These are phyloP conservation scores for Polia nebulosa DNA, from an alignment of 2,888 invertebrate genomes.

Conservation along the genomic window DNA sequence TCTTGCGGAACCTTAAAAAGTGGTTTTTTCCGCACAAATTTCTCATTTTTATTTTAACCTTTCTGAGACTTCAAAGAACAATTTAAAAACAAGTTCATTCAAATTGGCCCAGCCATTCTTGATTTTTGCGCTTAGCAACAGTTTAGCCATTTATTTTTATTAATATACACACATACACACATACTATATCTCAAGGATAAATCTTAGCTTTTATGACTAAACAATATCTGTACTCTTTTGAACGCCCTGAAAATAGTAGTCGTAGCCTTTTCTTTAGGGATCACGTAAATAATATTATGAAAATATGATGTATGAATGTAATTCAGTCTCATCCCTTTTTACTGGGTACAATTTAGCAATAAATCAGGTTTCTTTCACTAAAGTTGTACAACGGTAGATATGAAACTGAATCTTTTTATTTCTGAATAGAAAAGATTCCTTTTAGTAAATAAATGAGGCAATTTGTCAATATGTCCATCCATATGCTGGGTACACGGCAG, in stretches of 20 bases:
- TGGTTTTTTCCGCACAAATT: too few species aligned
- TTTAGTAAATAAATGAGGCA: background rate
- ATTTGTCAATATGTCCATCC: too few species aligned
- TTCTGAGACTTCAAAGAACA: too few species aligned
- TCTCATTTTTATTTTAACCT: too few species aligned
- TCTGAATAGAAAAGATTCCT: background rate
- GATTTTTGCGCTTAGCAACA: too few species aligned
- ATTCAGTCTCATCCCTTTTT: conserved; percentile 17
- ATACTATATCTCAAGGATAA: too few species aligned
- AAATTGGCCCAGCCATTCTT: too few species aligned
- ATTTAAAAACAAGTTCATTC: too few species aligned
- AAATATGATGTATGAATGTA: conserved; percentile 27
- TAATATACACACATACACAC: too few species aligned
- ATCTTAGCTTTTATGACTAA: background rate
- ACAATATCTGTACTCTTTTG: background rate
- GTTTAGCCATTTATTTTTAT: too few species aligned
- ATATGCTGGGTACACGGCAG: too few species aligned
- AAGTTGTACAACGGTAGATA: background rate
- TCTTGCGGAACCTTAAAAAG: too few species aligned
- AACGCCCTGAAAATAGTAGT: conserved; percentile 5
- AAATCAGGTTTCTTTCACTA: conserved; percentile 6
- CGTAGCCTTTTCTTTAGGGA: background rate
- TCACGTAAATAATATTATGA: conserved; percentile 19
- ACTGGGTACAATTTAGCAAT: conserved; percentile 21
- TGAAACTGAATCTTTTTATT: conserved; percentile 1